These are phyloP conservation scores for Alethe castanea DNA, from an alignment of 2,113 vertebrate species.

Conservation along the genomic window DNA sequence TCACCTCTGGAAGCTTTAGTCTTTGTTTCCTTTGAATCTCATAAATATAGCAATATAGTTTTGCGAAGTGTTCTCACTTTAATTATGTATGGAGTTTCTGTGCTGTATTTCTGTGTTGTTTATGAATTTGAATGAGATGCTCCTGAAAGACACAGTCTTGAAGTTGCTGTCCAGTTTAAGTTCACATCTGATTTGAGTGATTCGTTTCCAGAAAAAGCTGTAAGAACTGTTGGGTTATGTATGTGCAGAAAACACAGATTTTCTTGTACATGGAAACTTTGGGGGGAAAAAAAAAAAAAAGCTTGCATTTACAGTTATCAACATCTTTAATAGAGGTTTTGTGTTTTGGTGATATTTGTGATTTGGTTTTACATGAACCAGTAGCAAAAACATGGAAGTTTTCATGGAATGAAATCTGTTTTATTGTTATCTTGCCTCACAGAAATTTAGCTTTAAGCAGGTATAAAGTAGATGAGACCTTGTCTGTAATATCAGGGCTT, in stretches of 20 bases:
- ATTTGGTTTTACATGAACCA: not conserved
- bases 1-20: not conserved
- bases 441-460: not conserved
- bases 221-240: not conserved
- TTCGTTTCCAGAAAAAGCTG: not conserved
- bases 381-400: not conserved
- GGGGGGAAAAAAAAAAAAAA: too few relatives aligned
- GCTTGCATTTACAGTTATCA: not conserved
- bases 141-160: not conserved
- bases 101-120: not conserved
- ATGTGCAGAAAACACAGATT: not conserved
- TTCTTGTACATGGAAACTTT: not conserved
- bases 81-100: not conserved
- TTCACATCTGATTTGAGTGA: not conserved
- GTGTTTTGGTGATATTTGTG: not conserved
- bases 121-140: not conserved
- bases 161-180: not conserved
- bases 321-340: not conserved
- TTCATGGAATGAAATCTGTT: not conserved
- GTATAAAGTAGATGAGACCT: not conserved
- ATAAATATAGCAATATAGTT: not conserved
- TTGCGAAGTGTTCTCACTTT: not conserved
- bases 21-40: not conserved
- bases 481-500: not conserved
- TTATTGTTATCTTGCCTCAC: not conserved